Conservation (phyloP, 2,797 vertebrate genomes). For the Paramormyrops hopkinsi region DNA sequence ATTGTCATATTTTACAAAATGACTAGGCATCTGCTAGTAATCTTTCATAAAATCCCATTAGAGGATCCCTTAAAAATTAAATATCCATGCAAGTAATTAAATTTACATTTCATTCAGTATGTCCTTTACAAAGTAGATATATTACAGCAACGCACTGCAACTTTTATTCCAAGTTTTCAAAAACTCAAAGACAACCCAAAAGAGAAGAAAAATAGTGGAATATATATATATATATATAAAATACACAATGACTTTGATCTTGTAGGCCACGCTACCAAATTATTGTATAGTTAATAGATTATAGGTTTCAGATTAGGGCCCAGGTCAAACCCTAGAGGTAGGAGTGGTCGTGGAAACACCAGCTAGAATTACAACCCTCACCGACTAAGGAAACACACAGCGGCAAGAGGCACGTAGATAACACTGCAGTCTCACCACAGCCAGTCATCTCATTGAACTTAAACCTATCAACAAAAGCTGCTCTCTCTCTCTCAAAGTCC, state of each 20-base stretch:
- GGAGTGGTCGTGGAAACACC: background rate
- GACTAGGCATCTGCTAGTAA: background rate
- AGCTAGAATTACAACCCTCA: constrained; percentile 8
- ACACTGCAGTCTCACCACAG: background rate
- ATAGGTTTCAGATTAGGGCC: background rate
- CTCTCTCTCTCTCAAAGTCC: background rate
- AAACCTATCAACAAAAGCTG: background rate
- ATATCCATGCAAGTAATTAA: background rate
- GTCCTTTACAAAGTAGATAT: background rate
- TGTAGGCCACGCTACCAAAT: background rate
- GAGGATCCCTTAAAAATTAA: background rate
- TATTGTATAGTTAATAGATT: background rate
- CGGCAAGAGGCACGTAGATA: background rate
- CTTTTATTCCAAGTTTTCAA: background rate
- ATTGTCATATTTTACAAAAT: background rate
- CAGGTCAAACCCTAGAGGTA: background rate
- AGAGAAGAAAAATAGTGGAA: background rate
- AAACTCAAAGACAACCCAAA: background rate
- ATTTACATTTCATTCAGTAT: background rate
- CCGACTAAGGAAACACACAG: background rate
- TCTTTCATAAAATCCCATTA: background rate
- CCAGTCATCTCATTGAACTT: background rate
- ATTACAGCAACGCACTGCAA: background rate
- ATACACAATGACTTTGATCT: background rate
- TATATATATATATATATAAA: background rate